Percentiles rank a stretch among this genome's conserved stretches.
Conservation (phyloP, 2,797 vertebrate species). For the Propithecus deckenii region DNA sequence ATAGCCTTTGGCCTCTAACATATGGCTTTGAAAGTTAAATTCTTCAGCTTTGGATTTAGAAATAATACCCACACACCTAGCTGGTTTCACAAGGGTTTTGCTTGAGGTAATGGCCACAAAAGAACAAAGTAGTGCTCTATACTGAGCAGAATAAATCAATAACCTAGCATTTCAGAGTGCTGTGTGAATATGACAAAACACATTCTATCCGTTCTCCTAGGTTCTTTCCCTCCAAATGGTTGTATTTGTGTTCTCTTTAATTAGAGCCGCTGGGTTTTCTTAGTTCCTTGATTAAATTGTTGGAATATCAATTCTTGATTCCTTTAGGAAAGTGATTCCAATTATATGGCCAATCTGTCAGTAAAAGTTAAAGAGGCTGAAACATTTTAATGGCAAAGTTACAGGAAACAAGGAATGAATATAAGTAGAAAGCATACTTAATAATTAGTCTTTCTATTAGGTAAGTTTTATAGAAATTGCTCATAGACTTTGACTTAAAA, state of each 20-base stretch:
- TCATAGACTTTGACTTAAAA: constrained; percentile 20
- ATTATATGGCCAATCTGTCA: constrained; percentile 43
- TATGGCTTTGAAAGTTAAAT: constrained; percentile 46
- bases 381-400: constrained; percentile 64
- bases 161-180: constrained; percentile 22
- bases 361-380: constrained; percentile 47
- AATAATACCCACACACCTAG: constrained; percentile 34
- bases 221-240: constrained; percentile 13
- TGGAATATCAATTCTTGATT: constrained; percentile 39
- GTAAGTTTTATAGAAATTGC: constrained; percentile 41
- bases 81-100: constrained; percentile 44
- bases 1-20: constrained; percentile 56
- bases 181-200: constrained; percentile 5
- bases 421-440: neutral
- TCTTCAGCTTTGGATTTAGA: constrained; percentile 33
- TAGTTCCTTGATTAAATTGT: constrained; percentile 69
- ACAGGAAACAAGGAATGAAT: neutral
- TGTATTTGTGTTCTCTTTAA: constrained; percentile 50
- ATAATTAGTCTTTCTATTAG: constrained; percentile 49
- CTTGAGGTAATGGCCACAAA: constrained; percentile 32
- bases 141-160: constrained; percentile 48
- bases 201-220: neutral
- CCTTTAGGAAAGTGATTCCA: constrained; percentile 57
- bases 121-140: constrained; percentile 46
- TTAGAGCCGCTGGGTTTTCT: constrained; percentile 57